Evolutionary conservation across 1,140 invertebrate species (phyloP).

Genomic region (Drosophila sucinea): DNA sequence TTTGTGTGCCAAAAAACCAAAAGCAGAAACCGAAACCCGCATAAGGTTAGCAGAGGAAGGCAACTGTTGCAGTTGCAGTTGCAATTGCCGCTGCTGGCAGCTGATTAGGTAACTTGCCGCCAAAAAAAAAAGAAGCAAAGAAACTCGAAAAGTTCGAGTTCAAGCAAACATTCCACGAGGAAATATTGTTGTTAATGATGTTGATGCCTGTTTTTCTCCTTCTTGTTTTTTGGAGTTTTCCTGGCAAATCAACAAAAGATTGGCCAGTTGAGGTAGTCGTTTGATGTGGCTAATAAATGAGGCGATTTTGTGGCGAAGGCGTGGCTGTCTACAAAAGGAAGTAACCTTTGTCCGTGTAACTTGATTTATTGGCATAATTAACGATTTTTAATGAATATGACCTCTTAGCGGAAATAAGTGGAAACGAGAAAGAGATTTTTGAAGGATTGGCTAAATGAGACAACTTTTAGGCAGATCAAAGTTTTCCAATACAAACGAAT

Average conservation of each 20-base stretch:
- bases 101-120: slow-evolving; percentile 67
- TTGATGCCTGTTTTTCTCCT: slow-evolving; percentile 15
- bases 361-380: slow-evolving; percentile 1
- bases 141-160: slow-evolving; percentile 72
- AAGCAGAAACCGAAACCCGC: slow-evolving; percentile 30
- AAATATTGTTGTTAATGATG: slow-evolving; percentile 47
- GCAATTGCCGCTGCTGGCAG: slow-evolving; percentile 32
- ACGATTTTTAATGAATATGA: slow-evolving; percentile 11
- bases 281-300: slow-evolving; percentile 33
- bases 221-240: not conserved
- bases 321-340: not conserved
- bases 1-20: slow-evolving; percentile 62
- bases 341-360: not conserved
- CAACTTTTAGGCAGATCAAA: no score
- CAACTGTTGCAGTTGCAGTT: slow-evolving; percentile 44
- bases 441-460: no score
- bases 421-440: not conserved
- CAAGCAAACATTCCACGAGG: slow-evolving; percentile 62
- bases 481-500: no score
- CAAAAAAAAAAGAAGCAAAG: slow-evolving; percentile 19
- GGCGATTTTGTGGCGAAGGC: not conserved
- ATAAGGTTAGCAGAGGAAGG: slow-evolving; percentile 69
- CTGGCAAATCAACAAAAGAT: slow-evolving; percentile 32
- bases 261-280: not conserved
- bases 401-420: slow-evolving; percentile 3